Evolutionary conservation across 1,140 invertebrate genomes (phyloP), one percentile per base, ranked within the genome.

Genomic region (Plectrocnemia conspersa): DNA sequence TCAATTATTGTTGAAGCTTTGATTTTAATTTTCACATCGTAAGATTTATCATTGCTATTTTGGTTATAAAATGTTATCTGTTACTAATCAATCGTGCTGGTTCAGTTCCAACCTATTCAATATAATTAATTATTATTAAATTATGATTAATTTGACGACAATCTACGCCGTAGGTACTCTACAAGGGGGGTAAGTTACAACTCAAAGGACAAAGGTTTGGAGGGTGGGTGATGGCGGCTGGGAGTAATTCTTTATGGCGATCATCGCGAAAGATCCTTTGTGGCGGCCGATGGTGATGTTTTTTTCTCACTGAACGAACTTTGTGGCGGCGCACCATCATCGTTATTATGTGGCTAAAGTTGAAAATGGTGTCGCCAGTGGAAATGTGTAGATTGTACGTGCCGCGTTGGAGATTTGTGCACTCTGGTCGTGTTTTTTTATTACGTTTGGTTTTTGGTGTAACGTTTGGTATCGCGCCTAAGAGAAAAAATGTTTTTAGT

Each of bases 181-280:
- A n/a, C n/a, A n/a, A n/a, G n/a, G n/a, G n/a, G n/a, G n/a, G n/a
- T n/a, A n/a, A n/a, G n/a, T n/a, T n/a, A n/a, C n/a, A n/a, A n/a
- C 3, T 35, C 32, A 35, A 13, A 11, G 11, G 32, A 35, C 32
- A 35, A 5, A 27, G n/a, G 46, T n/a, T n/a, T n/a, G 18, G 46
- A 35, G 18, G 46, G n/a, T 35, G 46, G 42, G 13, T 9, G 33
- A 24, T 50, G 38, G 47, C 47, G 38, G 47, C 47, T 50, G 47
- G 47, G 38, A 50, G 47, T 50, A 50, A 50, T 50, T 50, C 47
- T 50, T 50, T 50, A 50, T 35, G 47, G 47, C 25, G 47, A 50
- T 50, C 47, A 50, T 38, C 47, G 33, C 15, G 47, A 35, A 50
- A 50, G 47, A 50, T 50, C 47, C 47, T 50, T 50, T 50, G 47